Percentiles rank a stretch among this genome's conserved stretches.
Evolutionary conservation across 2,888 invertebrate species (phyloP).

Genomic region (Labia minor): DNA sequence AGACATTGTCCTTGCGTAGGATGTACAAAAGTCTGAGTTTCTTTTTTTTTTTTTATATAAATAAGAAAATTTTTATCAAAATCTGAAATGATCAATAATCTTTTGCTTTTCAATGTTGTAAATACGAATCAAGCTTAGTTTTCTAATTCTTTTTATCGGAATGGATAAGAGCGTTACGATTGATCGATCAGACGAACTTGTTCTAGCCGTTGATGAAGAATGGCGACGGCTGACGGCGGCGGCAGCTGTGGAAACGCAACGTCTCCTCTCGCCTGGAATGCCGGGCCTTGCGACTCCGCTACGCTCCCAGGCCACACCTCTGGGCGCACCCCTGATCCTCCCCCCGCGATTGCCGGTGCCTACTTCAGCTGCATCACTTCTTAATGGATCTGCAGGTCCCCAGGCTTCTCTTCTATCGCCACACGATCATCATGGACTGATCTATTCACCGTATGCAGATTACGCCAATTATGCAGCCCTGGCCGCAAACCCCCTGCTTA

Average conservation of each 20-base stretch:
- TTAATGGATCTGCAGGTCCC: slow-evolving; percentile 48
- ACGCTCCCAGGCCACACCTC: slow-evolving; percentile 58
- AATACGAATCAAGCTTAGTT: neutral
- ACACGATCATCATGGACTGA: slow-evolving; percentile 68
- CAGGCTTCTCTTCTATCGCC: slow-evolving; percentile 51
- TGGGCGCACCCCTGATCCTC: slow-evolving; percentile 86
- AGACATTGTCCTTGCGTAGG: too few relatives aligned
- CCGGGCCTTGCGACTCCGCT: slow-evolving; percentile 54
- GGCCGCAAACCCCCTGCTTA: slow-evolving; percentile 65
- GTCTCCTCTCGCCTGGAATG: slow-evolving; percentile 51
- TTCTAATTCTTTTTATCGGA: neutral
- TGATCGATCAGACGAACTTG: neutral
- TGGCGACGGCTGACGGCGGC: slow-evolving; percentile 75
- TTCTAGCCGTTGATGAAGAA: slow-evolving; percentile 69
- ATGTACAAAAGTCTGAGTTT: too few relatives aligned
- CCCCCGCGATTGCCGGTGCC: slow-evolving; percentile 80
- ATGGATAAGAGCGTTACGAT: neutral
- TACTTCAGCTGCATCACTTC: slow-evolving; percentile 57
- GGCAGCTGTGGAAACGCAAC: slow-evolving; percentile 66
- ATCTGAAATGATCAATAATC: neutral
- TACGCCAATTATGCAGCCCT: slow-evolving; percentile 85
- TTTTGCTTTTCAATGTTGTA: slow-evolving; percentile 21
- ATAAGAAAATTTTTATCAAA: too few relatives aligned
- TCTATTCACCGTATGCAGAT: slow-evolving; percentile 76
- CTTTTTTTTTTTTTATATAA: too few relatives aligned